Evolutionary conservation across 1,140 invertebrate genomes (phyloP).

Genomic region (Drosophila equinoxialis): DNA sequence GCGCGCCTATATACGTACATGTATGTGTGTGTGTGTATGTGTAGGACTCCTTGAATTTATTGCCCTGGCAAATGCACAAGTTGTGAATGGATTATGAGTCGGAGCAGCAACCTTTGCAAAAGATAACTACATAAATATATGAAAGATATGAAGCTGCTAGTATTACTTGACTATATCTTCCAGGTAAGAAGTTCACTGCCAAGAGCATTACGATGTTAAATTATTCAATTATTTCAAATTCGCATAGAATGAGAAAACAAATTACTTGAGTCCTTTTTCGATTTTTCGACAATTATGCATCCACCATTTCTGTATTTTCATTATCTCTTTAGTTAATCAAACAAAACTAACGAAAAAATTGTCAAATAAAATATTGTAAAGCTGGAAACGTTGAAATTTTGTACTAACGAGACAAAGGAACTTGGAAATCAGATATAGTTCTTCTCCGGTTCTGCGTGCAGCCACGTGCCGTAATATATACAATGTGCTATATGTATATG

Average conservation of each 20-base stretch:
- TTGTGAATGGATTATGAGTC: slow-evolving; percentile 55
- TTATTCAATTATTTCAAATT: too few species aligned
- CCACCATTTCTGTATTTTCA: too few species aligned
- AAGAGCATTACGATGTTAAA: slow-evolving; percentile 7
- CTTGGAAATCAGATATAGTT: slow-evolving; percentile 1
- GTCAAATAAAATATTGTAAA: not conserved
- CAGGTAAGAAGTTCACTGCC: slow-evolving; percentile 45
- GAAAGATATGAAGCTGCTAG: not conserved
- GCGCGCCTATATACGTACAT: slow-evolving; percentile 31
- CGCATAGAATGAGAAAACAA: too few species aligned
- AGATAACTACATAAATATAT: not conserved
- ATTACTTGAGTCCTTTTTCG: too few species aligned
- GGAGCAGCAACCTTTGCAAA: slow-evolving; percentile 9
- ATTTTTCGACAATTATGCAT: too few species aligned
- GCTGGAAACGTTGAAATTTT: not conserved
- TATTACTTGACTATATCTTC: not conserved
- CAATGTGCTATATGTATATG: not conserved
- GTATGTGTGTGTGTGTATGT: not conserved
- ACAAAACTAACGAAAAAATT: not conserved
- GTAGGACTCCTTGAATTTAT: slow-evolving; percentile 47
- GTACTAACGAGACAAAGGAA: not conserved
- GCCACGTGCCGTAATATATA: not conserved
- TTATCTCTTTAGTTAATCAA: too few species aligned
- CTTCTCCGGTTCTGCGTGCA: not conserved
- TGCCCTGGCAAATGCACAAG: slow-evolving; percentile 35